Conservation (phyloP, 2,888 invertebrate species). For the Mythimna impura region DNA sequence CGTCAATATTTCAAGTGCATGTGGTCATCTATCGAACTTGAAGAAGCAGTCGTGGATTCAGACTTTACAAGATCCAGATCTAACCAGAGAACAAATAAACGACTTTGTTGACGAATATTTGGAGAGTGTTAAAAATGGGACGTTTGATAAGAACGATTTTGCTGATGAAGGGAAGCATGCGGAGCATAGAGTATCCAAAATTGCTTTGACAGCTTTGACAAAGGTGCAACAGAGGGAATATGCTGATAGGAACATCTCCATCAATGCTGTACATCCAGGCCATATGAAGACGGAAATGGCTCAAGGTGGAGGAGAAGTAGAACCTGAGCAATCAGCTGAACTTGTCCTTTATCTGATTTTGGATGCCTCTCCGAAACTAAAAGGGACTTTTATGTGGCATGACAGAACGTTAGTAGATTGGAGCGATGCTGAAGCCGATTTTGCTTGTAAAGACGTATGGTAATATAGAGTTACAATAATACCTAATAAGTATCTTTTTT, state of each 20-base stretch:
- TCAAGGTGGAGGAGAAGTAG: slow-evolving; percentile 88
- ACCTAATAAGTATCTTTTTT: too few relatives aligned
- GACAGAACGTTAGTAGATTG: slow-evolving; percentile 91
- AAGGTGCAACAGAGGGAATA: slow-evolving; percentile 83
- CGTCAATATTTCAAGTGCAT: slow-evolving; percentile 92
- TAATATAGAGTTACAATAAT: slow-evolving; percentile 38
- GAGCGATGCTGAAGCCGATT: slow-evolving; percentile 84
- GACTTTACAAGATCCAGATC: slow-evolving; percentile 74
- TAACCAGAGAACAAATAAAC: slow-evolving; percentile 80
- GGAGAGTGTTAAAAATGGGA: slow-evolving; percentile 82
- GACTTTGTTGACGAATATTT: slow-evolving; percentile 83
- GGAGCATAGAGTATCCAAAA: slow-evolving; percentile 85
- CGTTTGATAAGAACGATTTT: slow-evolving; percentile 82
- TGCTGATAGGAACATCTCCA: slow-evolving; percentile 77
- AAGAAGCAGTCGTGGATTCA: slow-evolving; percentile 81
- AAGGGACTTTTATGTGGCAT: slow-evolving; percentile 92
- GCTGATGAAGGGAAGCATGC: slow-evolving; percentile 86
- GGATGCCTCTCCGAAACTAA: slow-evolving; percentile 90
- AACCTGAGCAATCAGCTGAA: slow-evolving; percentile 91
- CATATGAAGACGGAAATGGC: slow-evolving; percentile 84
- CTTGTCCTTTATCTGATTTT: slow-evolving; percentile 91
- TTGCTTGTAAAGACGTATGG: slow-evolving; percentile 78
- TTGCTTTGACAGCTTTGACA: slow-evolving; percentile 83
- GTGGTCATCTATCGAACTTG: slow-evolving; percentile 84
- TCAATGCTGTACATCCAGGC: slow-evolving; percentile 85